Percentiles rank a stretch among this genome's conserved stretches.
phyloP scores from a whole-genome alignment of 2,797 vertebrate species.

The Lepilemur ruficaudatus region DNA sequence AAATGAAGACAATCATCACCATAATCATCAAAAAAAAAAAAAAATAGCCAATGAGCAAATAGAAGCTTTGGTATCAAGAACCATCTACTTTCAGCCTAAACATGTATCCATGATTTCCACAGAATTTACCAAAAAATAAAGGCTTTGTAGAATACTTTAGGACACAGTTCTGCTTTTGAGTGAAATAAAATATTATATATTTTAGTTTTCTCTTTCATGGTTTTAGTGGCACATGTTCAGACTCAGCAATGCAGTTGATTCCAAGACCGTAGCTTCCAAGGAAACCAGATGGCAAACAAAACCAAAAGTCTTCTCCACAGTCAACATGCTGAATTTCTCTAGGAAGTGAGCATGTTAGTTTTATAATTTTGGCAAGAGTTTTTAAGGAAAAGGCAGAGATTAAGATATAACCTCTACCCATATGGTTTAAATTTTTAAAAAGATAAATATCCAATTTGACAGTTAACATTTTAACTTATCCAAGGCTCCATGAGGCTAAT shows the following conservation, averaged over 20 bases:
- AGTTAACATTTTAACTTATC: neutral
- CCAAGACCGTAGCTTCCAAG: conserved; percentile 61
- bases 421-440: neutral
- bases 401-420: neutral
- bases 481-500: neutral
- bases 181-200: neutral
- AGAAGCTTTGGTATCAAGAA: neutral
- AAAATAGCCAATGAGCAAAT: neutral
- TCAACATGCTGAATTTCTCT: conserved; percentile 26
- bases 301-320: conserved; percentile 16
- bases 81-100: neutral
- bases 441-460: neutral
- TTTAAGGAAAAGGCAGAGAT: neutral
- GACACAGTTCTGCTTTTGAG: neutral
- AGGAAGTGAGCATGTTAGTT: neutral
- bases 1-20: neutral
- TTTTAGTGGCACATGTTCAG: conserved; percentile 62
- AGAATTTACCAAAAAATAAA: neutral
- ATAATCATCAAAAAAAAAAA: neutral
- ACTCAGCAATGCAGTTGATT: conserved; percentile 46
- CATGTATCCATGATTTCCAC: neutral
- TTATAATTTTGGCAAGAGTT: conserved; percentile 25
- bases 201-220: conserved; percentile 34
- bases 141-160: neutral
- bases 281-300: conserved; percentile 64